phyloP scores from a whole-genome alignment of 1,140 invertebrate genomes.

The Apis cerana region DNA sequence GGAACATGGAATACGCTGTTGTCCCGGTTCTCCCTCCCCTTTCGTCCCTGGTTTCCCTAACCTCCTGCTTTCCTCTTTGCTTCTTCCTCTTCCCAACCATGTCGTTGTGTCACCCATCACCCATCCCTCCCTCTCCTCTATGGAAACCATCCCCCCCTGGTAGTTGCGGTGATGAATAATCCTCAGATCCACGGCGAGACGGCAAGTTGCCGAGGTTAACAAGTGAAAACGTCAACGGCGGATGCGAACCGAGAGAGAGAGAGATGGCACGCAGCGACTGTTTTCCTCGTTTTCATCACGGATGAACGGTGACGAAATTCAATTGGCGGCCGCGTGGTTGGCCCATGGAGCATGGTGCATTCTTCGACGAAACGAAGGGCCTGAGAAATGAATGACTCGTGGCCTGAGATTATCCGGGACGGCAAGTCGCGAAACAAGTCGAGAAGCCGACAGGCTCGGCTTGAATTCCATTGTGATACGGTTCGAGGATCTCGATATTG shows the following conservation, averaged over 20 bases:
- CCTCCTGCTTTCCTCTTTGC: constrained; percentile 40
- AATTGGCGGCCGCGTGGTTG: constrained; percentile 10
- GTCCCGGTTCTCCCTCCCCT: constrained; percentile 47
- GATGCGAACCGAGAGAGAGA: neutral
- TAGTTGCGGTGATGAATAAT: constrained; percentile 77
- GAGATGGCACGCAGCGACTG: neutral
- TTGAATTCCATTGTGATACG: constrained; percentile 1
- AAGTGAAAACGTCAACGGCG: constrained; percentile 61
- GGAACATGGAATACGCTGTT: constrained; percentile 70
- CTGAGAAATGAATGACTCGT: neutral
- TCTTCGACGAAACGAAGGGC: constrained; percentile 11
- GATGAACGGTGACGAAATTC: constrained; percentile 45
- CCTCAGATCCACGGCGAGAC: constrained; percentile 68
- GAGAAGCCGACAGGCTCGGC: neutral
- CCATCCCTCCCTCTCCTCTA: constrained; percentile 20
- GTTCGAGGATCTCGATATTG: constrained; percentile 12
- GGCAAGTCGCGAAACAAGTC: neutral
- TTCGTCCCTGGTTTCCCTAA: constrained; percentile 60
- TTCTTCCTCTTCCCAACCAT: constrained; percentile 39
- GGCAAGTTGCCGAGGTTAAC: constrained; percentile 73
- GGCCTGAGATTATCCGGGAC: neutral
- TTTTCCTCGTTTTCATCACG: constrained; percentile 26
- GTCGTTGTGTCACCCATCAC: constrained; percentile 35
- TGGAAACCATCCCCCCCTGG: constrained; percentile 68
- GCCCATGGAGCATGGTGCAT: constrained; percentile 3